Evolutionary conservation across 2,797 vertebrate genomes (phyloP).

Genomic region (Eospalax fontanierii): DNA sequence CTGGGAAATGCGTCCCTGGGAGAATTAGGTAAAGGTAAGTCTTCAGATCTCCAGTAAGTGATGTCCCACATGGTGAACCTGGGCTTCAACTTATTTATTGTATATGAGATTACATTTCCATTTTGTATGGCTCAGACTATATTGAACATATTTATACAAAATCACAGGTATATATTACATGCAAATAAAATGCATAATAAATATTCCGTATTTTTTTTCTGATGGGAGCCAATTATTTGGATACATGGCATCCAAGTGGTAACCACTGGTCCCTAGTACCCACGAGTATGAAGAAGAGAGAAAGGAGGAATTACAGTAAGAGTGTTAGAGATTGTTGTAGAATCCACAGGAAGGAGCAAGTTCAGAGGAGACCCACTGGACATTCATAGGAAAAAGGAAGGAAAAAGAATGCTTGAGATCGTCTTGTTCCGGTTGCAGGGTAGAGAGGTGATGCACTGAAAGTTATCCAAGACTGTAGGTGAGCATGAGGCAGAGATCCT

Average conservation of each 20-base stretch:
- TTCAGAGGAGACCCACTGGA: not conserved
- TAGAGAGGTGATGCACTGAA: not conserved
- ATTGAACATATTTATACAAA: not conserved
- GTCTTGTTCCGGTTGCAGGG: not conserved
- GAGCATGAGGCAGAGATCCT: not conserved
- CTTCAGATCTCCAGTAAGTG: not conserved
- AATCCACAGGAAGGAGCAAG: not conserved
- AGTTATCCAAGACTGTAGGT: not conserved
- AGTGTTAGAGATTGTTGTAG: not conserved
- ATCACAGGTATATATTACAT: not conserved
- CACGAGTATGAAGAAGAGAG: not conserved
- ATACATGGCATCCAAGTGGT: not conserved
- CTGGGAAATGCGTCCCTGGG: not conserved
- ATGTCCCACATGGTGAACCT: not conserved
- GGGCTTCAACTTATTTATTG: not conserved
- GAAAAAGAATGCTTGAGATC: too few relatives aligned
- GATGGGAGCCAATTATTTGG: not conserved
- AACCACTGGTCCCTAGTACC: not conserved
- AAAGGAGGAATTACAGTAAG: rapidly evolving
- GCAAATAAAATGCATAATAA: not conserved
- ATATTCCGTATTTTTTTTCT: not conserved
- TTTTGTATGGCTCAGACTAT: not conserved
- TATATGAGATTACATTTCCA: not conserved
- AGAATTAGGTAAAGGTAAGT: not conserved
- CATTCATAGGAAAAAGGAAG: rapidly evolving